phyloP scores from a whole-genome alignment of 2,797 vertebrate species.

The Pipistrellus pygmaeus region DNA sequence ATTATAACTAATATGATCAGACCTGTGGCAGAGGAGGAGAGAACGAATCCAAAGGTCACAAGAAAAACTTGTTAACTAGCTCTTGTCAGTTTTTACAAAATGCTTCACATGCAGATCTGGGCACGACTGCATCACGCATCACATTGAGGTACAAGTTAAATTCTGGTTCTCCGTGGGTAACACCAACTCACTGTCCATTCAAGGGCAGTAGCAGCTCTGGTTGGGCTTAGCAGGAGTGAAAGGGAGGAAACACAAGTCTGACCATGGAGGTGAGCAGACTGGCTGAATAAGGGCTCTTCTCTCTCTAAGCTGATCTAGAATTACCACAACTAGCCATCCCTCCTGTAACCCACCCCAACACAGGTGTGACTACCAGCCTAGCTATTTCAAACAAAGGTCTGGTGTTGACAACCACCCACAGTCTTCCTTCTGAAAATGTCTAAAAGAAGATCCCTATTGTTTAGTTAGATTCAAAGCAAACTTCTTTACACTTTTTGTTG shows the following conservation, averaged over 20 bases:
- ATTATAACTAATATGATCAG: not conserved
- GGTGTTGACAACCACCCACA: not conserved
- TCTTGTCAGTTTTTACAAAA: constrained; percentile 29
- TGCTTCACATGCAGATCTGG: not conserved
- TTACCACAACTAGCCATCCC: not conserved
- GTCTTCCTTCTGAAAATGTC: not conserved
- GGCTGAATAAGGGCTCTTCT: not conserved
- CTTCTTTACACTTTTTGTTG: constrained; percentile 34
- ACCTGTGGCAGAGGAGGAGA: not conserved
- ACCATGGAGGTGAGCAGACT: not conserved
- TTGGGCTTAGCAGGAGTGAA: not conserved
- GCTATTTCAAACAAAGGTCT: not conserved
- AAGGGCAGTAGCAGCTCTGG: not conserved
- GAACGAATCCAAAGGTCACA: constrained; percentile 57
- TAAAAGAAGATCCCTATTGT: not conserved
- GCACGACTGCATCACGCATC: not conserved
- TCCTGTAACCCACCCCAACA: not conserved
- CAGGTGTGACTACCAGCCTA: not conserved
- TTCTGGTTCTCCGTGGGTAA: not conserved
- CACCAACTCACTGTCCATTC: accelerated
- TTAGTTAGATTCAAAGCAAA: not conserved
- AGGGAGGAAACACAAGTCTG: not conserved
- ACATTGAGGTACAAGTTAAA: not conserved
- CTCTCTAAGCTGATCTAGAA: constrained; percentile 4
- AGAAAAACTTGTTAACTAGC: constrained; percentile 27